phyloP scores from a whole-genome alignment of 2,888 invertebrate species.

The Aphidius colemani region DNA sequence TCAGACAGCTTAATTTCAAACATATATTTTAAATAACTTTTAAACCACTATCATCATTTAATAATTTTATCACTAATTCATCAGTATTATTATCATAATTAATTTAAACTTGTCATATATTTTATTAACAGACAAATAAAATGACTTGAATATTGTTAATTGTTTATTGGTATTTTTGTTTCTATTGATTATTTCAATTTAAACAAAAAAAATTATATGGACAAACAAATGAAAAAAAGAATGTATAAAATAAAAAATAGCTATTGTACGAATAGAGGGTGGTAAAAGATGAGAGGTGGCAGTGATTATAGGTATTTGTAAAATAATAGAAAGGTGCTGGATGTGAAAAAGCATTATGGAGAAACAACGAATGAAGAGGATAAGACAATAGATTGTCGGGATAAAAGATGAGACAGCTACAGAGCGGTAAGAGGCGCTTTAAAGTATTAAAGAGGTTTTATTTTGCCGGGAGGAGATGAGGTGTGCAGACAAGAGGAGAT shows the following conservation, averaged over 20 bases:
- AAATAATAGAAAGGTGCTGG: slow-evolving; percentile 26
- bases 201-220: slow-evolving; percentile 15
- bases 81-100: too few relatives aligned
- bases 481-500: slow-evolving; percentile 21
- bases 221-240: slow-evolving; percentile 8
- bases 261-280: slow-evolving; percentile 39
- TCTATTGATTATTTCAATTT: not conserved
- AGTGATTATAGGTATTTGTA: slow-evolving; percentile 46
- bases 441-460: too few relatives aligned
- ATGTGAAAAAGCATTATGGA: slow-evolving; percentile 25
- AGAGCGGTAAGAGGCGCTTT: not conserved
- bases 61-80: not conserved
- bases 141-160: too few relatives aligned
- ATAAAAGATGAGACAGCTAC: slow-evolving; percentile 16
- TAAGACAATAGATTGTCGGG: slow-evolving; percentile 31
- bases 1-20: not conserved
- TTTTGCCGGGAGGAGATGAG: not conserved
- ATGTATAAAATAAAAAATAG: slow-evolving; percentile 3
- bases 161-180: not conserved
- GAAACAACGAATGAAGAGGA: slow-evolving; percentile 28
- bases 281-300: slow-evolving; percentile 33
- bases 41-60: too few relatives aligned
- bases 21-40: not conserved
- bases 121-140: too few relatives aligned
- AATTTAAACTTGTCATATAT: too few relatives aligned